Base-by-base conservation (phyloP, 2,888 invertebrate genomes). In the Spicauda simplicius region DNA sequence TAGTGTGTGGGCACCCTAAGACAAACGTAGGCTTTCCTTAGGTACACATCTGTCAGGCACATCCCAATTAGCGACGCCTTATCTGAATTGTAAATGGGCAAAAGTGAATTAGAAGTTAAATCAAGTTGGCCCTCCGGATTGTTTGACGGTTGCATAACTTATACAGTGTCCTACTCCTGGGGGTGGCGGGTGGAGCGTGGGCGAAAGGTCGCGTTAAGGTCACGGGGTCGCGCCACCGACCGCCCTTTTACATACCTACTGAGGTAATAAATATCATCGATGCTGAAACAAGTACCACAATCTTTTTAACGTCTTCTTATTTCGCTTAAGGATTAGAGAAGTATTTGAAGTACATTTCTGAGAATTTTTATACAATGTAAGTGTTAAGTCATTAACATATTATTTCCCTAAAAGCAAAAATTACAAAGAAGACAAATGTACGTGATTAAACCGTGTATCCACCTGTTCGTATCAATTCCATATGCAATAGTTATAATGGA, bases 191-290 rank as follows among this genome's bases (percentile, higher is more conserved):
- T 75, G 81, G 80, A 76, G 70, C 70, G 72, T 73, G 69, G 74
- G 71, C 69, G 75, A 76, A 84, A 88, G 90, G 88, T 87, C 86
- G 78, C 71, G 69, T 70, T 84, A 89, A 90, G 88, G 90, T 84
- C 84, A 80, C 72, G 73, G 80, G 82, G 82, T 84, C 85, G 83
- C 82, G 82, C 77, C 82, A 82, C 77, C 69, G 64, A 56, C 60
- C 70, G 65, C 64, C 64, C 65, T 65, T 33, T 71, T 71, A 68
- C 68, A 58, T 65, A 68, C 55, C 62, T 69, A 74, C 69, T 41
- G 69, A 71, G 59, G 56, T 68, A 66, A 66, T 60, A 66, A 66
- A 66, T 66, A 55, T 55, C 53, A 60, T 53, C 59, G 66, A 55
- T 30, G 54, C 33, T 55, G 59, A 55, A 59, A 50, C 41, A 59